Evolutionary conservation across 2,113 vertebrate species (phyloP).

Genomic region (Lagopus muta): DNA sequence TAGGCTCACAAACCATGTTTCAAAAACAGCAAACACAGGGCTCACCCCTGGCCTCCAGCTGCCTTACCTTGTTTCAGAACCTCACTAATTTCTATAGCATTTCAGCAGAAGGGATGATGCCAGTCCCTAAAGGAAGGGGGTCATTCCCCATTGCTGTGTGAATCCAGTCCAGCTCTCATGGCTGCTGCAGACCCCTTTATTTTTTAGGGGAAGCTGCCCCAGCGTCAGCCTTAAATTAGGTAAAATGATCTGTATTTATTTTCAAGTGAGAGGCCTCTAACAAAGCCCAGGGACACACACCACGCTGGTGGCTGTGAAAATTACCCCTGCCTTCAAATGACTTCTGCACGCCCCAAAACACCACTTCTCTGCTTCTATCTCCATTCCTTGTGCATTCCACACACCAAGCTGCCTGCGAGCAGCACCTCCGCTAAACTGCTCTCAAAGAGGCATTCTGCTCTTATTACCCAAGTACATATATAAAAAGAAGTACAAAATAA

Average conservation of each 20-base stretch:
- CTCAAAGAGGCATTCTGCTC: slow-evolving; percentile 44
- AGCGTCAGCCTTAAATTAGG: accelerated
- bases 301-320: neutral
- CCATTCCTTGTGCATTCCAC: neutral
- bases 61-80: neutral
- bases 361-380: neutral
- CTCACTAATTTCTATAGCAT: neutral
- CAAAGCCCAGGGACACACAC: neutral
- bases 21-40: neutral
- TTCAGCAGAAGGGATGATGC: neutral
- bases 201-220: neutral
- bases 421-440: slow-evolving; percentile 1
- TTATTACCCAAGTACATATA: slow-evolving; percentile 12
- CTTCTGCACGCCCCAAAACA: neutral
- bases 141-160: accelerated
- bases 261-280: neutral
- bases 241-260: neutral
- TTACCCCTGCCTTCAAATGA: neutral
- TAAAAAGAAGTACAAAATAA: slow-evolving; percentile 54
- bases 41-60: neutral
- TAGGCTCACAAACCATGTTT: neutral
- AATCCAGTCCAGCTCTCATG: neutral
- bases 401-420: neutral
- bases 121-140: neutral
- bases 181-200: neutral